These are phyloP conservation scores for Rambutsinella grinnellia DNA, from an alignment of 2,888 invertebrate genomes.

Conservation along the genomic window DNA sequence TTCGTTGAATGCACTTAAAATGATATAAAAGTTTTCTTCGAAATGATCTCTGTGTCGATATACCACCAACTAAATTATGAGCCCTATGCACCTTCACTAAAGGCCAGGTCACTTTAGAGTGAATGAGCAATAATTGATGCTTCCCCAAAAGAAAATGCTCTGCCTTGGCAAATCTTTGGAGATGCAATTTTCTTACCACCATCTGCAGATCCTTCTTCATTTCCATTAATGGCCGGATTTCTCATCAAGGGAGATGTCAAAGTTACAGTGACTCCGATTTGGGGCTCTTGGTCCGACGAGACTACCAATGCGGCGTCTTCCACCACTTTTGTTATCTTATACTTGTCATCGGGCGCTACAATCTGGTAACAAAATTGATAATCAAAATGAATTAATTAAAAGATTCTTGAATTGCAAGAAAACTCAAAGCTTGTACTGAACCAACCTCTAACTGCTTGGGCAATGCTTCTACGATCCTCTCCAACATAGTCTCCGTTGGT, in stretches of 20 bases:
- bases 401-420: too few relatives aligned
- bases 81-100: too few relatives aligned
- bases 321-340: slow-evolving; percentile 85
- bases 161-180: too few relatives aligned
- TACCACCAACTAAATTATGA: slow-evolving; percentile 58
- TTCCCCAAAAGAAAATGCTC: too few relatives aligned
- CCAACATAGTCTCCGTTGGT: slow-evolving; percentile 87
- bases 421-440: slow-evolving; percentile 10
- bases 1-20: slow-evolving; percentile 30
- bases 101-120: too few relatives aligned
- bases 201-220: slow-evolving; percentile 50
- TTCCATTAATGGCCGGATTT: slow-evolving; percentile 73
- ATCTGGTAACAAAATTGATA: slow-evolving; percentile 48
- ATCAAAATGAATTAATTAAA: background rate
- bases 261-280: slow-evolving; percentile 84
- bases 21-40: slow-evolving; percentile 33
- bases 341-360: slow-evolving; percentile 81
- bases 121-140: too few relatives aligned
- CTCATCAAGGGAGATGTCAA: slow-evolving; percentile 94
- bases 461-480: slow-evolving; percentile 87
- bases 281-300: slow-evolving; percentile 78
- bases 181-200: slow-evolving; percentile 67
- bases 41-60: slow-evolving; percentile 29
- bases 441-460: slow-evolving; percentile 81
- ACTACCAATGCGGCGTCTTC: slow-evolving; percentile 89